A percentile compares a stretch with the other conserved stretches of the same genome.
phyloP scores from a whole-genome alignment of 92 coral and sea anemone species.

The Ricordea florida region DNA sequence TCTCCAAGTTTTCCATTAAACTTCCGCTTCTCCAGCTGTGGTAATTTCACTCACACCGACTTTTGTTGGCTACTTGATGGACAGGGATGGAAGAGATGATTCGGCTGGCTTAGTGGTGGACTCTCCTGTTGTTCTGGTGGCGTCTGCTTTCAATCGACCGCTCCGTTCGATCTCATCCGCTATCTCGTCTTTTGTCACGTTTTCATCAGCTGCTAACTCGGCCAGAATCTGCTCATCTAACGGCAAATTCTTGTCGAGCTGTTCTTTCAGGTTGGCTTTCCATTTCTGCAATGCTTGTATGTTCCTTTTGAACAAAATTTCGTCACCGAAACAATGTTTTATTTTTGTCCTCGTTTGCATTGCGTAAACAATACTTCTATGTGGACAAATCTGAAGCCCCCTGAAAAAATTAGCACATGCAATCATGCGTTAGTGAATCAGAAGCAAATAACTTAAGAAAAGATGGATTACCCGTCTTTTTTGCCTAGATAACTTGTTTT shows the following conservation, averaged over 20 bases:
- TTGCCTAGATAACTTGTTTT: not conserved
- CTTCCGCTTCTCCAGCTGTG: constrained; percentile 24
- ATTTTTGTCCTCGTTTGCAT: no score
- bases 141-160: not conserved
- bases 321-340: no score
- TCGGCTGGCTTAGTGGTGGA: not conserved
- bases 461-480: not conserved
- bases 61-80: no score
- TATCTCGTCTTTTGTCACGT: not conserved
- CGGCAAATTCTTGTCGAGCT: not conserved
- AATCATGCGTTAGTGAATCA: no score
- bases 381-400: no score
- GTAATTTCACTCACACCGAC: constrained; percentile 15
- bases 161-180: not conserved
- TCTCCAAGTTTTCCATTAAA: constrained; percentile 9
- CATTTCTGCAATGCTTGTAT: not conserved
- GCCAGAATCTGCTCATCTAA: not conserved
- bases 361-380: no score
- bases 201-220: not conserved
- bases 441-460: no score
- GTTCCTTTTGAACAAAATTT: no score
- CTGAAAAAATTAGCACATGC: no score
- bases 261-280: not conserved
- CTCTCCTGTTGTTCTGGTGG: not conserved
- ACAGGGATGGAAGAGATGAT: no score